Evolutionary conservation across 2,888 invertebrate genomes (phyloP).

Genomic region (Drosophila fulvimacula): DNA sequence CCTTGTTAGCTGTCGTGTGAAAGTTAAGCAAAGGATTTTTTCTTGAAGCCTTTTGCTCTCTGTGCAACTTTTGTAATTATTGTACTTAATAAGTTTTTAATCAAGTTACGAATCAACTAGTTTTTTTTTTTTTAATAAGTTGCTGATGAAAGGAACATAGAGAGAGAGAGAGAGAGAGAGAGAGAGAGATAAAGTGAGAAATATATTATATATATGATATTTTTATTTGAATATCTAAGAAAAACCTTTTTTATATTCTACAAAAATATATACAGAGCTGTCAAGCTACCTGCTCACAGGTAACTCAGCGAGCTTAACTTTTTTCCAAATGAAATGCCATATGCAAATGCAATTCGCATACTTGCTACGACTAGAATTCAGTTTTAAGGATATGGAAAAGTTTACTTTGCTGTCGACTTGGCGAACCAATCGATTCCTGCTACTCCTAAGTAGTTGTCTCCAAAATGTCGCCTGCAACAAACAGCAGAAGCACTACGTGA

Average conservation of each 20-base stretch:
- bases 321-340: constrained; percentile 33
- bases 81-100: constrained; percentile 11
- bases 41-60: not conserved
- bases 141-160: not conserved
- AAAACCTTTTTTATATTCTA: not conserved
- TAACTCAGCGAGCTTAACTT: not conserved
- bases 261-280: not conserved
- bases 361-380: constrained; percentile 17
- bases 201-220: no score
- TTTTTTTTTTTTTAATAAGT: not conserved
- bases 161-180: not conserved
- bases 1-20: not conserved
- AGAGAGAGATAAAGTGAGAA: no score
- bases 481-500: constrained; percentile 6
- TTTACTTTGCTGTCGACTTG: constrained; percentile 27
- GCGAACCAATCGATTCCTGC: constrained; percentile 43
- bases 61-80: constrained; percentile 20
- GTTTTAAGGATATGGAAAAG: constrained; percentile 23
- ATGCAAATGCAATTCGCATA: constrained; percentile 63
- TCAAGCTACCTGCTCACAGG: not conserved
- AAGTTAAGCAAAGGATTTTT: constrained; percentile 15
- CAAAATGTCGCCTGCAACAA: constrained; percentile 25
- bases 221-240: no score
- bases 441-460: constrained; percentile 15
- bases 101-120: not conserved